These are phyloP conservation scores for Protosalanx chinensis DNA, from an alignment of 2,797 vertebrate species.

Conservation along the genomic window DNA sequence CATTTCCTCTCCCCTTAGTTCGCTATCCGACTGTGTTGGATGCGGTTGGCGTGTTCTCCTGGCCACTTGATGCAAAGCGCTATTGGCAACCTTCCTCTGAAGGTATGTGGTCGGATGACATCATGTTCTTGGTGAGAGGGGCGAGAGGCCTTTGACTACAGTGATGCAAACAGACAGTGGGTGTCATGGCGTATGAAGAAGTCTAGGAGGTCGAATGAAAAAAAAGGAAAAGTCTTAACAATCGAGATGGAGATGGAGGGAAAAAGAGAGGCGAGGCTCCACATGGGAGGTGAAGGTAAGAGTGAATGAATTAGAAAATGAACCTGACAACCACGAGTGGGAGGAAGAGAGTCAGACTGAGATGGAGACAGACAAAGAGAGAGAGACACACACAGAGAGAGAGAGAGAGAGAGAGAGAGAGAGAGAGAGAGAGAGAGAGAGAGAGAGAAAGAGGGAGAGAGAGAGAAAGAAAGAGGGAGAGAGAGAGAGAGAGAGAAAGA, in stretches of 20 bases:
- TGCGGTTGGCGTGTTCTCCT: background rate
- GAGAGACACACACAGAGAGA: background rate
- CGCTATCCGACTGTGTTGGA: background rate
- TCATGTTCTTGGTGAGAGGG: no score
- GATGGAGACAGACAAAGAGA: background rate
- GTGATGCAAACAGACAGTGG: background rate
- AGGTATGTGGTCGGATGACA: background rate
- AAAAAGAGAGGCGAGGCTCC: no score
- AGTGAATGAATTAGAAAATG: background rate
- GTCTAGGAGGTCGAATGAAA: background rate
- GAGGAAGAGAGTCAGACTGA: background rate
- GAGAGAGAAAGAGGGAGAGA: background rate
- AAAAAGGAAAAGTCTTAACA: no score
- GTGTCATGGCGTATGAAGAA: background rate
- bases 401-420: background rate
- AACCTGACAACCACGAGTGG: background rate
- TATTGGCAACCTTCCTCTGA: background rate
- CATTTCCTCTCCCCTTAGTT: background rate
- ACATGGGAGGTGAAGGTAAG: background rate
- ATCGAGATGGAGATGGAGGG: no score
- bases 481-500: background rate
- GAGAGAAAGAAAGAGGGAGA: background rate
- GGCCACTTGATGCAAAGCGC: background rate
- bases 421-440: background rate
- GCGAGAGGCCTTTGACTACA: background rate